These are phyloP conservation scores for Dryas iulia DNA, from an alignment of 1,140 invertebrate species.

Conservation along the genomic window DNA sequence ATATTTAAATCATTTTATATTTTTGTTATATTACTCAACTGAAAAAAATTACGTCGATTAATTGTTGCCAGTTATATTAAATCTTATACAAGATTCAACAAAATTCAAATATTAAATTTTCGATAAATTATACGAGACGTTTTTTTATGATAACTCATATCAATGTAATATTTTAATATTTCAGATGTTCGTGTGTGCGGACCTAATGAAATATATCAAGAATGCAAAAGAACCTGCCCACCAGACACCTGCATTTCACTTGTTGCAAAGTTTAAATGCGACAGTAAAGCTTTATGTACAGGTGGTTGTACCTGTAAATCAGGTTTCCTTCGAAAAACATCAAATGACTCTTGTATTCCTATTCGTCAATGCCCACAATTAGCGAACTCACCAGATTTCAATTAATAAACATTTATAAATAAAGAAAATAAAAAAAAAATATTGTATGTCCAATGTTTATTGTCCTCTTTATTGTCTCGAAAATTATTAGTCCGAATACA, in stretches of 20 bases:
- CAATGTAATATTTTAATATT: neutral
- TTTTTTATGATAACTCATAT: no score
- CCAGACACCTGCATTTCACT: constrained; percentile 42
- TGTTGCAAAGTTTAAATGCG: constrained; percentile 34
- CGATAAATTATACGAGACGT: no score
- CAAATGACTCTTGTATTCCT: constrained; percentile 34
- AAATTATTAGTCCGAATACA: constrained; percentile 4
- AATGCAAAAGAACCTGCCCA: constrained; percentile 38
- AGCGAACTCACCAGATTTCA: constrained; percentile 22
- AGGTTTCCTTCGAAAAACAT: constrained; percentile 27
- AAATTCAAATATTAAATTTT: no score
- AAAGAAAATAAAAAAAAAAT: constrained; percentile 6
- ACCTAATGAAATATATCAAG: constrained; percentile 36
- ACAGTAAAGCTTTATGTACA: constrained; percentile 16
- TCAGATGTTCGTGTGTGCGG: constrained; percentile 2
- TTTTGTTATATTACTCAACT: no score
- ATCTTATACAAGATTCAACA: no score
- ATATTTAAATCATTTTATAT: no score
- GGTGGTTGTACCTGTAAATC: constrained; percentile 38
- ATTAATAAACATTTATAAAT: constrained; percentile 2
- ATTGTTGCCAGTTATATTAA: no score
- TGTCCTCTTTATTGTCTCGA: neutral
- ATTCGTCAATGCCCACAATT: constrained; percentile 33
- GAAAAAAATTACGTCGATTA: no score
- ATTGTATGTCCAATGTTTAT: neutral